Percentiles rank a stretch among this genome's conserved stretches.
These are phyloP conservation scores for Geodia barretti DNA, from an alignment of 37 sponge, comb jelly and placozoan genomes.

Conservation along the genomic window DNA sequence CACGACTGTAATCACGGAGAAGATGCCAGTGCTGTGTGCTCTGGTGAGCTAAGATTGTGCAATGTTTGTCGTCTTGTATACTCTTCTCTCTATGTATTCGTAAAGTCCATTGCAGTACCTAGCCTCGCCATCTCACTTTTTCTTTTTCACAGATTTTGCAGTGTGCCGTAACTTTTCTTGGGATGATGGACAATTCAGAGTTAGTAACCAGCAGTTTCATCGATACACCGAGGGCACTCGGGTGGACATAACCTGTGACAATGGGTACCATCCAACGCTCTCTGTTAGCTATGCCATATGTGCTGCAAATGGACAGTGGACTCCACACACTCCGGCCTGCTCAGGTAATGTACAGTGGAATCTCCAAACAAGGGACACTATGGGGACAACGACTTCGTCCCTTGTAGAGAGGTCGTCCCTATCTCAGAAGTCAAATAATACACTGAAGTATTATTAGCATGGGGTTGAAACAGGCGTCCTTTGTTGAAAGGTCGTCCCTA, in stretches of 20 bases:
- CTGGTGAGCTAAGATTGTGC: too few species aligned
- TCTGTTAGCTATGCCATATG: slow-evolving; percentile 9
- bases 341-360: slow-evolving; percentile 14
- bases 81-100: too few species aligned
- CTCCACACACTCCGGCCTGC: slow-evolving; percentile 25
- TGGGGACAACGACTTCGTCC: too few species aligned
- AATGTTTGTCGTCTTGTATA: too few species aligned
- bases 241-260: slow-evolving; percentile 7
- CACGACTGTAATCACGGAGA: slow-evolving; percentile 49
- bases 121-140: too few species aligned
- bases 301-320: slow-evolving; percentile 11
- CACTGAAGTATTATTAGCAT: too few species aligned
- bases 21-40: slow-evolving; percentile 40
- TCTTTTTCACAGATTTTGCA: slow-evolving; percentile 7
- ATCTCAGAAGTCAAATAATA: too few species aligned
- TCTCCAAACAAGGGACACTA: too few species aligned
- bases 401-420: too few species aligned
- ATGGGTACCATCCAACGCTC: neutral
- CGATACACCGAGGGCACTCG: slow-evolving; percentile 15
- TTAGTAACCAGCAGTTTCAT: neutral
- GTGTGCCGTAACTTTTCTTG: slow-evolving; percentile 22
- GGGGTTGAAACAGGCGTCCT: too few species aligned
- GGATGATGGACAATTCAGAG: neutral
- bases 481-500: too few species aligned
- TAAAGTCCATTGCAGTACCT: too few species aligned